These are phyloP conservation scores for Liparis tanakae DNA, from an alignment of 2,797 vertebrate species.

Conservation along the genomic window DNA sequence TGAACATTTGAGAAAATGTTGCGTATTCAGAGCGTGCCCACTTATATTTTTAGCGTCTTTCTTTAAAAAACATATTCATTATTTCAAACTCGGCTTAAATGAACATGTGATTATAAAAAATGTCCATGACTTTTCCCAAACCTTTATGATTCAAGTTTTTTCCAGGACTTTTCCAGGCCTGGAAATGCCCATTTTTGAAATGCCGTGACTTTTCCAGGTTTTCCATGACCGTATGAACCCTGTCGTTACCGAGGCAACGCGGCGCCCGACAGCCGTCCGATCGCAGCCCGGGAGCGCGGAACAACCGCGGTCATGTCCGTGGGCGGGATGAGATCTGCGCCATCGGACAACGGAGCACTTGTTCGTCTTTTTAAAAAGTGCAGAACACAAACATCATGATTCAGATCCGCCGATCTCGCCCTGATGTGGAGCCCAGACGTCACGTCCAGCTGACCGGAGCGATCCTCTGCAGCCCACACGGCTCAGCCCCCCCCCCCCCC, in stretches of 20 bases:
- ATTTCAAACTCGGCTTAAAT: no score
- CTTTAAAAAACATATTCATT: no score
- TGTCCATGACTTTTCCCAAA: no score
- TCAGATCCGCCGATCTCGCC: conserved; percentile 51
- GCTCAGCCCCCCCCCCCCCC: conserved; percentile 2
- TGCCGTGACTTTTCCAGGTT: no score
- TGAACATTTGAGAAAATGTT: no score
- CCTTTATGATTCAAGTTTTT: no score
- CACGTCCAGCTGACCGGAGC: conserved; percentile 51
- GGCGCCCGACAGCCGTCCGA: conserved; percentile 27
- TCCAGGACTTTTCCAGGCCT: no score
- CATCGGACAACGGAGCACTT: conserved; percentile 27
- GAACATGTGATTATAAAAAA: no score
- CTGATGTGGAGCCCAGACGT: conserved; percentile 54
- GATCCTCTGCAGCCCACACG: conserved; percentile 10
- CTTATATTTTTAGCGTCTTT: no score
- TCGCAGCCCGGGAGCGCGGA: conserved; percentile 24
- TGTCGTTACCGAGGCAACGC: conserved; percentile 33
- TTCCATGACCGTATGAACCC: no score
- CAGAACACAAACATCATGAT: conserved; percentile 30
- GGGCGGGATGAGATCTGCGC: conserved; percentile 46
- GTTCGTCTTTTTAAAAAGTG: conserved; percentile 33
- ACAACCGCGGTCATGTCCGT: conserved; percentile 36
- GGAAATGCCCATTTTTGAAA: no score
- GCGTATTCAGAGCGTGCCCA: no score